These are phyloP conservation scores for Prosapia bicincta DNA, from an alignment of 2,888 invertebrate species.

Conservation along the genomic window DNA sequence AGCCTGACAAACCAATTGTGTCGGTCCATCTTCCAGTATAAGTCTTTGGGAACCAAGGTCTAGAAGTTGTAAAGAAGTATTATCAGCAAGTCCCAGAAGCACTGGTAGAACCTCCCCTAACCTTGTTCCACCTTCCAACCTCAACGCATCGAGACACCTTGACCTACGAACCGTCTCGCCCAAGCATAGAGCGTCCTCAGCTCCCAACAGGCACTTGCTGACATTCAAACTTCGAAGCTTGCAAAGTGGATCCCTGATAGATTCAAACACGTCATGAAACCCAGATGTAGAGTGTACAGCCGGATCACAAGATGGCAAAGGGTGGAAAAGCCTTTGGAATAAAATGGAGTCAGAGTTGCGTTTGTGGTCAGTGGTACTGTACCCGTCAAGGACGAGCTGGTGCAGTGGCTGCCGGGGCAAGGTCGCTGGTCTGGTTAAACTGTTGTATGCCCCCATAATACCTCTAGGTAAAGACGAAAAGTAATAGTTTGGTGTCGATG, in stretches of 20 bases:
- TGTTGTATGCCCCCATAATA: constrained; percentile 49
- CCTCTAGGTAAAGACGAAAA: constrained; percentile 53
- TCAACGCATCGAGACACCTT: constrained; percentile 51
- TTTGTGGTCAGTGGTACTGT: constrained; percentile 45
- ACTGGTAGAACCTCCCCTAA: constrained; percentile 55
- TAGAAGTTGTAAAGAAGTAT: constrained; percentile 52
- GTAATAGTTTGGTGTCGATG: constrained; percentile 38
- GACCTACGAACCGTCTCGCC: constrained; percentile 54
- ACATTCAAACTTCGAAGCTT: constrained; percentile 54
- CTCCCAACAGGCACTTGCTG: constrained; percentile 53
- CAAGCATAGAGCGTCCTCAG: constrained; percentile 54
- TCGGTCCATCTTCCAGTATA: constrained; percentile 51
- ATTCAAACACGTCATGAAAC: constrained; percentile 49
- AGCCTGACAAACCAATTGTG: constrained; percentile 50
- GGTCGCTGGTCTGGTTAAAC: constrained; percentile 50
- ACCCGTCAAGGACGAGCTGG: constrained; percentile 42
- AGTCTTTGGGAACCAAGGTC: constrained; percentile 54
- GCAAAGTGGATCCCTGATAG: constrained; percentile 50
- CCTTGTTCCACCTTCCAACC: constrained; percentile 53
- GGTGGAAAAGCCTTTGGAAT: constrained; percentile 52
- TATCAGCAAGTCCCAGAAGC: constrained; percentile 53
- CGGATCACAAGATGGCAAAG: constrained; percentile 49
- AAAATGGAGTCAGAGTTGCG: constrained; percentile 54
- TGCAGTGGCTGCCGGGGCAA: constrained; percentile 50
- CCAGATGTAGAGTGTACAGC: constrained; percentile 28